Base-by-base conservation (phyloP, 1,140 invertebrate genomes). In the Trissolcus basalis region DNA sequence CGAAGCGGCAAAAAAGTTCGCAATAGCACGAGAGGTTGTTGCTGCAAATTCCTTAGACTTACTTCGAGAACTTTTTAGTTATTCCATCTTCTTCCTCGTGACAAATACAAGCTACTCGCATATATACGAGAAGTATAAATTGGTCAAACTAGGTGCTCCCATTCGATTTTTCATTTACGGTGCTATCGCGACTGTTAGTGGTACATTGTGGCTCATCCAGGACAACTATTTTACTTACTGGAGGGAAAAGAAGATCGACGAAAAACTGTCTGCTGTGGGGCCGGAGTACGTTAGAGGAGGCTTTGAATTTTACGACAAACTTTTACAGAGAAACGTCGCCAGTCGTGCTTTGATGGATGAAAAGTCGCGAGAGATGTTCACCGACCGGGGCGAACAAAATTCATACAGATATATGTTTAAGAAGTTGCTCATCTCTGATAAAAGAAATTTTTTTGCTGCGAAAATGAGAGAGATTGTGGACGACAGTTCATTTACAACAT, bases 1-100 rank as follows among this genome's bases (percentile, higher is more conserved):
- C 8, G 92, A 94, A 44, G 91, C 93, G 45, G 94, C 94, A 4
- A 91, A 95, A 81, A 90, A 93, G 59, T 96, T 94, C 89, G 94
- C 91, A 9, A 91, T 96, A 15, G 94, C 93, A 53, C 89, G 92
- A 63, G 91, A 95, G 87, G 90, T 96, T 44, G 81, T 92, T 53
- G 89, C 90, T 81, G 83, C 89, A 9, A 85, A 91, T 53, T 91
- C 90, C 7, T 82, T 89, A 48, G 89, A 91, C 72, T 76, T 92
- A 6, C 80, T 90, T 11, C 53, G 50, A 15, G 27, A 70, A 35
- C 44, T 16, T 8, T 11, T 67, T 15, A 5, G 15, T 35, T 67
- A 56, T 12, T 87, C 60, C 83, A 11, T 82, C 0, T 82, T 85
- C 41, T 79, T 91, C 53, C 73, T 91, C 32, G 78, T 83, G 47